Percentiles rank a stretch among this genome's conserved stretches.
Conservation (phyloP, 2,797 vertebrate species). For the Nannoperca obscura region DNA sequence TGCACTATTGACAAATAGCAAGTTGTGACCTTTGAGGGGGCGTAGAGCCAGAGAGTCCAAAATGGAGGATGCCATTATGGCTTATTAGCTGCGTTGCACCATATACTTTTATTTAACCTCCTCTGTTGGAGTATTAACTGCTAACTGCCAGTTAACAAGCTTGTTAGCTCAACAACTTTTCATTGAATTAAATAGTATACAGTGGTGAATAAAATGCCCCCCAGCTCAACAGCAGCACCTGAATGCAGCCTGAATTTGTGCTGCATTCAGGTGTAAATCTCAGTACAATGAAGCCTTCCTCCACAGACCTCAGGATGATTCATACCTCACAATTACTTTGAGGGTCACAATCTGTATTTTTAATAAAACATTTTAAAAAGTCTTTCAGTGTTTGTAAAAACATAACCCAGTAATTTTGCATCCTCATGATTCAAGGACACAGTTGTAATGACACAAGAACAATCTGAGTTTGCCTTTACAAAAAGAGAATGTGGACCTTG, state of each 20-base stretch:
- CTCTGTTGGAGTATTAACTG: no score
- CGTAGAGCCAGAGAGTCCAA: background rate
- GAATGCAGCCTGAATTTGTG: background rate
- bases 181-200: no score
- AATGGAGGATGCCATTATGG: background rate
- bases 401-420: constrained; percentile 20
- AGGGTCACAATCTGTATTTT: constrained; percentile 29
- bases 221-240: background rate
- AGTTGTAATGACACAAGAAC: constrained; percentile 31
- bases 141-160: background rate
- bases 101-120: background rate
- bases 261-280: background rate
- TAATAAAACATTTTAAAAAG: background rate
- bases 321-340: constrained; percentile 11
- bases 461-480: background rate
- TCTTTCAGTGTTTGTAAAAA: constrained; percentile 27
- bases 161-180: background rate
- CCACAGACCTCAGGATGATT: constrained; percentile 17
- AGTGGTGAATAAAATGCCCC: background rate
- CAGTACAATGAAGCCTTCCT: background rate
- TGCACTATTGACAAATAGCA: no score
- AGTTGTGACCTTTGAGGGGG: background rate
- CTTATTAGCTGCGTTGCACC: background rate
- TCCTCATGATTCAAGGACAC: constrained; percentile 27
- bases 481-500: constrained; percentile 15